Evolutionary conservation across 2,113 vertebrate species (phyloP).

Genomic region (Picathartes gymnocephalus): DNA sequence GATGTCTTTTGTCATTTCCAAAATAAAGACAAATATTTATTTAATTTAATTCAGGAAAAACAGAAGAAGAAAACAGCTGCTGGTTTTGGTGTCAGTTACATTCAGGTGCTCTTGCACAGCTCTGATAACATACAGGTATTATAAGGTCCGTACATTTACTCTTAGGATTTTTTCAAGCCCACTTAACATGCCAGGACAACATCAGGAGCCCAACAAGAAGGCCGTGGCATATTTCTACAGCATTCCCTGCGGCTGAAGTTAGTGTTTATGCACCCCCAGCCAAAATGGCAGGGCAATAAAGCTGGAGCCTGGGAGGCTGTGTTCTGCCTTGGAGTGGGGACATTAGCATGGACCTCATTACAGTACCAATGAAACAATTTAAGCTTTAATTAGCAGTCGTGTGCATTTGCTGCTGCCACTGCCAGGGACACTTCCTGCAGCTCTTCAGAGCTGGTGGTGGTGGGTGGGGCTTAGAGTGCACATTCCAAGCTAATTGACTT

Average conservation of each 20-base stretch:
- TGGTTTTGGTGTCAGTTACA: neutral
- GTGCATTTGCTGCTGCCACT: neutral
- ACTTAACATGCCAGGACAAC: neutral
- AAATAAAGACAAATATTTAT: neutral
- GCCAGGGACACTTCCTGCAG: neutral
- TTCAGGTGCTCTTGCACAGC: neutral
- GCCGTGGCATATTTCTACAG: neutral
- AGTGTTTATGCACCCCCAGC: neutral
- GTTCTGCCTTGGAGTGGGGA: neutral
- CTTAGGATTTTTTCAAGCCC: neutral
- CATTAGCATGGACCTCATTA: neutral
- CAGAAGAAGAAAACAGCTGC: neutral
- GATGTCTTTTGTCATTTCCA: neutral
- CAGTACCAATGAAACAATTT: neutral
- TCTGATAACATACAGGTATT: neutral
- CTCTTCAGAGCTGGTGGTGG: neutral
- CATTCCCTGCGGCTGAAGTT: neutral
- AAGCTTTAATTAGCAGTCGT: neutral
- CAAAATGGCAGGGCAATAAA: neutral
- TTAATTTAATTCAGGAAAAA: neutral
- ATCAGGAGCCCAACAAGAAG: rapidly evolving
- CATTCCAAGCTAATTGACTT: neutral
- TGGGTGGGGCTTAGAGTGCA: neutral
- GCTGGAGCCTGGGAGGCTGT: neutral
- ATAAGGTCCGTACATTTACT: neutral